phyloP scores from a whole-genome alignment of 2,888 invertebrate species.

The Nipponacmea schrenckii region DNA sequence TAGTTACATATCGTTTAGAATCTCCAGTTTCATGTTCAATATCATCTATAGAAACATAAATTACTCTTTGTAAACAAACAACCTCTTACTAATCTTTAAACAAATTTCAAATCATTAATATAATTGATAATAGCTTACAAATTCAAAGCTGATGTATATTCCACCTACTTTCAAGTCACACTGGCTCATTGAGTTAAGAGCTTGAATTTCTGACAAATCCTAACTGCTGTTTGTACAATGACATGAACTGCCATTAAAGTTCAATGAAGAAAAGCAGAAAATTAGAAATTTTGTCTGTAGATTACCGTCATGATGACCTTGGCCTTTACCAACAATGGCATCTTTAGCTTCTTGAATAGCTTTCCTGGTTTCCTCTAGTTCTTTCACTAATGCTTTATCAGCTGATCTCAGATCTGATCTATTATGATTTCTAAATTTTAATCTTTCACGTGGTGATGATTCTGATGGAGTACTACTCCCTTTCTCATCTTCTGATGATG shows the following conservation, averaged over 20 bases:
- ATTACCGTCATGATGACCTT: background rate
- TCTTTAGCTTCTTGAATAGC: conserved; percentile 50
- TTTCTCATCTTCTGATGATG: conserved; percentile 26
- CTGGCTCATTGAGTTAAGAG: no score
- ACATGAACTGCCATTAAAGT: no score
- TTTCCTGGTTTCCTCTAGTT: conserved; percentile 49
- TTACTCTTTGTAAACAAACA: no score
- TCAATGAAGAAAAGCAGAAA: no score
- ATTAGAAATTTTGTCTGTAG: no score
- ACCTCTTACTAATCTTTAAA: no score
- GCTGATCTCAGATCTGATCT: conserved; percentile 14
- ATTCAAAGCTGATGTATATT: no score
- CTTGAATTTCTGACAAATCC: no score
- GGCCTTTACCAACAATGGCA: conserved; percentile 28
- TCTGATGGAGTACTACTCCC: conserved; percentile 23
- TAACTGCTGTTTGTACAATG: no score
- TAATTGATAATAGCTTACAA: no score
- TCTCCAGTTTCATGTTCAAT: conserved; percentile 26
- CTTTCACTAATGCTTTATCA: conserved; percentile 32
- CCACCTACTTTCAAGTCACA: no score
- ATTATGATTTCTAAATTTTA: conserved; percentile 3
- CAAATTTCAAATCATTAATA: no score
- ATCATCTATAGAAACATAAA: background rate
- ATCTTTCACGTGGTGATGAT: conserved; percentile 13
- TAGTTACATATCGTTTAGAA: conserved; percentile 47